phyloP scores from a whole-genome alignment of 2,113 vertebrate species.

The Sebastes schlegelii region DNA sequence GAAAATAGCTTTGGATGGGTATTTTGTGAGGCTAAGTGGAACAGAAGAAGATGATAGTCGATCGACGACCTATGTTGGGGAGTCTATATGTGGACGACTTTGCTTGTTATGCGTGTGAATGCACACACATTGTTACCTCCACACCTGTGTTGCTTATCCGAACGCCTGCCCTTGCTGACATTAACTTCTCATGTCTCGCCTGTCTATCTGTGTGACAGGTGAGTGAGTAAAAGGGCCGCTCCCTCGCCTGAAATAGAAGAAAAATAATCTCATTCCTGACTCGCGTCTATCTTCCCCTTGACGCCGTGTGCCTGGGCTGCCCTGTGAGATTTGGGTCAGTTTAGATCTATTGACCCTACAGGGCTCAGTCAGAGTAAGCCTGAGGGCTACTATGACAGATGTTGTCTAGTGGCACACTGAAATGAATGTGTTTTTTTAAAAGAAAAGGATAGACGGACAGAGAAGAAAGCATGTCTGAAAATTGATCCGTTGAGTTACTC shows the following conservation, averaged over 20 bases:
- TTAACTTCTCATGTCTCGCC: constrained; percentile 44
- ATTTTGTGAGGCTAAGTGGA: constrained; percentile 19
- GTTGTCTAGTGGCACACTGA: constrained; percentile 53
- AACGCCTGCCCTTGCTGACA: constrained; percentile 16
- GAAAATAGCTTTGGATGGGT: constrained; percentile 12
- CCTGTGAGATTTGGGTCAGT: constrained; percentile 79
- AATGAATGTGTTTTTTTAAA: constrained; percentile 29
- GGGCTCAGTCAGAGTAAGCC: constrained; percentile 65
- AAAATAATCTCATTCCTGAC: constrained; percentile 59
- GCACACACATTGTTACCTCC: constrained; percentile 1
- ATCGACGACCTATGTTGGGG: neutral
- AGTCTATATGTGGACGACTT: neutral
- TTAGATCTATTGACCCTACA: constrained; percentile 77
- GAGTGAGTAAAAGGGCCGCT: constrained; percentile 32
- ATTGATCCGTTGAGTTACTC: neutral
- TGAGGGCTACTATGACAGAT: constrained; percentile 74
- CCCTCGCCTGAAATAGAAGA: constrained; percentile 55
- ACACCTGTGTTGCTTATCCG: constrained; percentile 7
- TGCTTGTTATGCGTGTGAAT: constrained; percentile 18
- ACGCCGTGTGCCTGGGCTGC: constrained; percentile 38
- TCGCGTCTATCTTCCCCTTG: constrained; percentile 40
- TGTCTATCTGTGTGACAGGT: constrained; percentile 53
- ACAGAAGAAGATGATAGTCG: neutral
- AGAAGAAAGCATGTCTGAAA: constrained; percentile 20
- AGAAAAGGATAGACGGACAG: neutral